Evolutionary conservation across 2,113 vertebrate genomes (phyloP), one percentile per base, ranked within the genome.

Genomic region (Rynchops niger): DNA sequence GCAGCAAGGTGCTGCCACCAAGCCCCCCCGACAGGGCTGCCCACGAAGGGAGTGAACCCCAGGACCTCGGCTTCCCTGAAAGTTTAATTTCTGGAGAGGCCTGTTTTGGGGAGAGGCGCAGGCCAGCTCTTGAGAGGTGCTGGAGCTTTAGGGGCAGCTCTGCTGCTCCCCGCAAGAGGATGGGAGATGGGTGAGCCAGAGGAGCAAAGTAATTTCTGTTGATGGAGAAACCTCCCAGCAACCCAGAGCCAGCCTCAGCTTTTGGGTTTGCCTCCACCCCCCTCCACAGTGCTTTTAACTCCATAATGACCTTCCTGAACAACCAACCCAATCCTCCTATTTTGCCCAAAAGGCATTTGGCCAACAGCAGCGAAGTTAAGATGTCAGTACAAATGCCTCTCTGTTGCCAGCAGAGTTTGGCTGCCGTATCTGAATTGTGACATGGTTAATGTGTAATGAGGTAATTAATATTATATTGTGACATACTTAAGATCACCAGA

Each of bases 401-500:
- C 66, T 72, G 30, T 42, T 91, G 86, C 70, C 56, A 89, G 82
- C 73, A 74, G 38, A 95, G 52, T 67, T 69, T 95, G 91, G 89
- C 89, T 94, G 55, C 7, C 8, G 70, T 66, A 53, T 49, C 58
- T 2, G 1, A 91, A 45, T 79, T 95, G 74, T 91, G 93, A 85
- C 91, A 88, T 0, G 1, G 62, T 76, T 94, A 82, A 67, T 65
- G 34, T 30, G 26, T 70, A 90, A 80, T 15, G 50, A 90, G 36
- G 71, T 65, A 88, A 82, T 82, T 93, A 92, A 88, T 89, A 73
- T 66, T 74, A 55, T 88, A 89, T 92, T 91, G 67, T 82, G 91
- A 95, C 89, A 96, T 79, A 78, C 5, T 19, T 34, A 72, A 72
- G 55, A 92, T 87, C 47, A 70, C 49, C 43, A 80, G 49, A 34